Percentiles rank a stretch among this genome's conserved stretches.
phyloP scores from a whole-genome alignment of 2,888 invertebrate species.

The Cataglyphis altisquamis region DNA sequence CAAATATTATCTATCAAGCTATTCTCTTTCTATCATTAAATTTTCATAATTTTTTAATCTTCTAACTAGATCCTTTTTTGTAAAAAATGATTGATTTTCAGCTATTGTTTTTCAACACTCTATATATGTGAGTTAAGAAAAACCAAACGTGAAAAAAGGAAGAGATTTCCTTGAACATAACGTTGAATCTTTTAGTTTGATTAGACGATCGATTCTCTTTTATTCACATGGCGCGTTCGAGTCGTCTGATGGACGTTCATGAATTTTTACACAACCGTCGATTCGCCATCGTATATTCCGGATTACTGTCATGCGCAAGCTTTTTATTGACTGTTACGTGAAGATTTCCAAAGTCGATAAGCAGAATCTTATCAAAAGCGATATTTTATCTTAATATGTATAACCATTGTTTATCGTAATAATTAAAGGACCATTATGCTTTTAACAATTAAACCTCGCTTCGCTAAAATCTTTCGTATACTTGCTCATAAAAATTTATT shows the following conservation, averaged over 20 bases:
- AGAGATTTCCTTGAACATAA: slow-evolving; percentile 1
- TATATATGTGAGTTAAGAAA: not conserved
- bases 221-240: slow-evolving; percentile 47
- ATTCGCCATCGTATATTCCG: not conserved
- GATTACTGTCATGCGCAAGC: slow-evolving; percentile 25
- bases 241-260: slow-evolving; percentile 9
- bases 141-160: slow-evolving; percentile 6
- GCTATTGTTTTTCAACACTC: not conserved
- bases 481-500: no score
- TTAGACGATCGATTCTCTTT: slow-evolving; percentile 61
- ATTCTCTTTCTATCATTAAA: not conserved
- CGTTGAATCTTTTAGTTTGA: slow-evolving; percentile 73
- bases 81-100: not conserved
- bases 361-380: not conserved
- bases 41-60: not conserved
- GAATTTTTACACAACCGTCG: slow-evolving; percentile 30
- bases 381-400: not conserved
- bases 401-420: not conserved
- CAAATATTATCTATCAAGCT: not conserved
- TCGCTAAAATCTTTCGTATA: no score
- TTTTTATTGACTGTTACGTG: slow-evolving; percentile 12
- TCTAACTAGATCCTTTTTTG: not conserved
- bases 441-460: not conserved
- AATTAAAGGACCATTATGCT: not conserved
- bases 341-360: not conserved